phyloP scores from a whole-genome alignment of 2,113 vertebrate genomes.

The Chamaea fasciata region DNA sequence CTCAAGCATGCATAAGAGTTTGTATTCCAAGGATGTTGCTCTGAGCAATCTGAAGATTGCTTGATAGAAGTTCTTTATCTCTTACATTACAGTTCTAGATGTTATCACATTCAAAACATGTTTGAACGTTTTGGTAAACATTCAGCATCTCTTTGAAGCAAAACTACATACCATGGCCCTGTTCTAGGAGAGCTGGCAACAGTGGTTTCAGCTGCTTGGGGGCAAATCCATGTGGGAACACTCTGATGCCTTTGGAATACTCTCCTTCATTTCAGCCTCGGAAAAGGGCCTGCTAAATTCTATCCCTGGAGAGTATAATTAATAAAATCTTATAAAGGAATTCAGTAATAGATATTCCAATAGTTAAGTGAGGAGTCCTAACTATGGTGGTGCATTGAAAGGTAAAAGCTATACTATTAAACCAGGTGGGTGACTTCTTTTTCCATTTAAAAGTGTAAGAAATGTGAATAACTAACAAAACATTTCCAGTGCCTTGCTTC shows the following conservation, averaged over 20 bases:
- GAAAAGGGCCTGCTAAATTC: not conserved
- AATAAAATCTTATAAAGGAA: not conserved
- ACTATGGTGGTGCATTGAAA: not conserved
- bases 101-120: conserved; percentile 1
- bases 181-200: not conserved
- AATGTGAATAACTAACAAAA: not conserved
- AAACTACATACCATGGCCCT: not conserved
- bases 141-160: not conserved
- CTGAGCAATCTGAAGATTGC: not conserved
- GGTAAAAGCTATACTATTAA: not conserved
- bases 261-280: not conserved
- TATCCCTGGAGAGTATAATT: not conserved
- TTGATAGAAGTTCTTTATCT: not conserved
- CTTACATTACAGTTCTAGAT: conserved; percentile 5
- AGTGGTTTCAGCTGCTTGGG: not conserved
- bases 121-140: not conserved
- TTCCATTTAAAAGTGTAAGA: not conserved
- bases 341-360: not conserved
- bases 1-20: not conserved
- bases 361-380: not conserved
- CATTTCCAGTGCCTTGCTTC: not conserved
- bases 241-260: not conserved
- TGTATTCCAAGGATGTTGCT: not conserved
- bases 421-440: not conserved
- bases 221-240: not conserved